These are phyloP conservation scores for Apoda limacodes DNA, from an alignment of 2,888 invertebrate genomes.

Conservation along the genomic window DNA sequence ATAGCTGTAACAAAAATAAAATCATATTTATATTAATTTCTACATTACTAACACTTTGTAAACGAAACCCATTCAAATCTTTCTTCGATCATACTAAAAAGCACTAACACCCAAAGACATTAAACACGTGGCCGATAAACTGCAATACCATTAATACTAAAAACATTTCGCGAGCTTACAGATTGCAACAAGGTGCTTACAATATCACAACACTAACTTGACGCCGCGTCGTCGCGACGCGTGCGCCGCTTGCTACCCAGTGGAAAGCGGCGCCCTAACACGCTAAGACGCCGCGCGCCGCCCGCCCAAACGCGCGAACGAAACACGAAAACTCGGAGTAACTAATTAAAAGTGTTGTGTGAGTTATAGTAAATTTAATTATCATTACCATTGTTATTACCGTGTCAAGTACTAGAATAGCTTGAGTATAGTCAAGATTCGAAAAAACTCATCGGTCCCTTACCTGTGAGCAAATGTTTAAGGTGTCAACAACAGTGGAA, in stretches of 20 bases:
- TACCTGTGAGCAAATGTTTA: constrained; percentile 45
- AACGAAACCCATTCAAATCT: too few species aligned
- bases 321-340: constrained; percentile 6
- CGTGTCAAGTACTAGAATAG: too few species aligned
- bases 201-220: constrained; percentile 44
- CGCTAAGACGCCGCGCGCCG: constrained; percentile 49
- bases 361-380: too few species aligned
- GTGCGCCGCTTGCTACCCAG: constrained; percentile 44
- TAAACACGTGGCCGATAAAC: constrained; percentile 9
- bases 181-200: constrained; percentile 39
- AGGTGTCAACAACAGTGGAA: constrained; percentile 42
- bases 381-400: too few species aligned
- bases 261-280: constrained; percentile 55
- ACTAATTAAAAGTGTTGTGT: too few species aligned
- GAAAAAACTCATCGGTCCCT: constrained; percentile 26
- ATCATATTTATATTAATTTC: too few species aligned
- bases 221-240: constrained; percentile 27
- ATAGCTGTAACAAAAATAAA: too few species aligned
- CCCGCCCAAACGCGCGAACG: constrained; percentile 45
- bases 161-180: constrained; percentile 25
- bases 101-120: constrained; percentile 8
- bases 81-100: too few species aligned
- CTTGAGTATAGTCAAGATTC: constrained; percentile 31
- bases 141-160: constrained; percentile 3
- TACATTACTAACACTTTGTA: too few species aligned